These are phyloP conservation scores for Brachymystax lenok DNA, from an alignment of 2,797 vertebrate genomes.

Conservation along the genomic window DNA sequence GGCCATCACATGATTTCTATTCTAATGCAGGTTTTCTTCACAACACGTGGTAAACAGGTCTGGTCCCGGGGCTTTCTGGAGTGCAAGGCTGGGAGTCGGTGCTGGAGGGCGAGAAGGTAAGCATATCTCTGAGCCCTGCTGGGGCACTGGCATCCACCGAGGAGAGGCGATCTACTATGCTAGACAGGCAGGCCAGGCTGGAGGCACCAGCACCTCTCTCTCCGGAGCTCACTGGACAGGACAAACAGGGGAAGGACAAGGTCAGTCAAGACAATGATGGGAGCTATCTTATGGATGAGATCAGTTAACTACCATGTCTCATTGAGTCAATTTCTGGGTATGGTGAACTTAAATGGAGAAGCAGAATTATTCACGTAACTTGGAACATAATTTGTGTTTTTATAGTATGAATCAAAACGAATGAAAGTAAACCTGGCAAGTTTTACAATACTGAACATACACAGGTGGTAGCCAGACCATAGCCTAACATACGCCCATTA, in stretches of 20 bases:
- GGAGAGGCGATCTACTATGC: slow-evolving; percentile 94
- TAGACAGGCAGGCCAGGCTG: slow-evolving; percentile 94
- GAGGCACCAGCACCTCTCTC: slow-evolving; percentile 81
- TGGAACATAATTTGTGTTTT: neutral
- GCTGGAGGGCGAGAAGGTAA: slow-evolving; percentile 78
- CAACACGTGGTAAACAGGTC: slow-evolving; percentile 92
- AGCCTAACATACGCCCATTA: neutral
- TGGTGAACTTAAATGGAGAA: too few species aligned
- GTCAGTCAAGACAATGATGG: neutral
- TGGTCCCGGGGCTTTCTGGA: slow-evolving; percentile 78
- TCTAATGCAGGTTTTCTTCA: slow-evolving; percentile 63
- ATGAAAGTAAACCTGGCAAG: neutral
- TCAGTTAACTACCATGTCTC: neutral
- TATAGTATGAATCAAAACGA: neutral
- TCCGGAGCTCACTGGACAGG: slow-evolving; percentile 65
- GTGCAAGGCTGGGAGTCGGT: slow-evolving; percentile 84
- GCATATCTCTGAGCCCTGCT: slow-evolving; percentile 64
- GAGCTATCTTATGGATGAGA: too few species aligned
- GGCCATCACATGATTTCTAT: neutral
- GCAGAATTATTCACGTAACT: neutral
- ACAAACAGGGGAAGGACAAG: neutral
- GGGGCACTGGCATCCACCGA: slow-evolving; percentile 75
- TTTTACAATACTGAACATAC: neutral
- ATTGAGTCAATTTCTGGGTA: neutral
- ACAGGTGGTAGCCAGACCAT: neutral